Evolutionary conservation across 2,888 invertebrate species (phyloP), one percentile per base, ranked within the genome.

Genomic region (Cephus spinipes): DNA sequence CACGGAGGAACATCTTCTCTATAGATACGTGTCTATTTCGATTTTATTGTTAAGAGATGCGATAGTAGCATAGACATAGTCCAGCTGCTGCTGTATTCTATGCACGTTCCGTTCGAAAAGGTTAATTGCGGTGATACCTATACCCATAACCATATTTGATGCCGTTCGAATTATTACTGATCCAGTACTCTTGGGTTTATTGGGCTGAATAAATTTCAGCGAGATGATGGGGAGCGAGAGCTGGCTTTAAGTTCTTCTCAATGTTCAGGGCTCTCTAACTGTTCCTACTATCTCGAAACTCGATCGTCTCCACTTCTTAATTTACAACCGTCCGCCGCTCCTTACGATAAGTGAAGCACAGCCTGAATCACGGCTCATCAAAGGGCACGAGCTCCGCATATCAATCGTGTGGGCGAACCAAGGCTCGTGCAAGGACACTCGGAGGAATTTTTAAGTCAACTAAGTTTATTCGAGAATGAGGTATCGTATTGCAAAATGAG

Each of bases 311-410:
- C 71, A 68, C 73, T 33, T 34, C 74, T 83, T 83, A 86, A 85
- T 85, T 86, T 85, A 85, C 83, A 81, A 76, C 74, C 76, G 77
- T 78, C 81, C 81, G 80, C 80, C 82, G 82, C 82, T 79, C 82
- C 77, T 79, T 77, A 82, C 80, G 85, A 86, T 85, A 85, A 86
- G 78, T 79, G 78, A 81, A 79, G 75, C 69, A 69, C 77, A 76
- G 77, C 71, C 74, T 80, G 79, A 80, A 78, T 82, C 82, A 73
- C 74, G 80, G 79, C 80, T 85, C 83, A 81, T 84, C 80, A 78
- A 77, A 78, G 74, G 40, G 76, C 76, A 80, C 75, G 76, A 81
- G 76, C 73, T 77, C 79, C 77, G 78, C 75, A 73, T 79, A 79
- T 82, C 85, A 80, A 83, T 83, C 78, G 85, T 82, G 85, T 85